phyloP scores from a whole-genome alignment of 2,888 invertebrate species.

The Linyphia triangularis region DNA sequence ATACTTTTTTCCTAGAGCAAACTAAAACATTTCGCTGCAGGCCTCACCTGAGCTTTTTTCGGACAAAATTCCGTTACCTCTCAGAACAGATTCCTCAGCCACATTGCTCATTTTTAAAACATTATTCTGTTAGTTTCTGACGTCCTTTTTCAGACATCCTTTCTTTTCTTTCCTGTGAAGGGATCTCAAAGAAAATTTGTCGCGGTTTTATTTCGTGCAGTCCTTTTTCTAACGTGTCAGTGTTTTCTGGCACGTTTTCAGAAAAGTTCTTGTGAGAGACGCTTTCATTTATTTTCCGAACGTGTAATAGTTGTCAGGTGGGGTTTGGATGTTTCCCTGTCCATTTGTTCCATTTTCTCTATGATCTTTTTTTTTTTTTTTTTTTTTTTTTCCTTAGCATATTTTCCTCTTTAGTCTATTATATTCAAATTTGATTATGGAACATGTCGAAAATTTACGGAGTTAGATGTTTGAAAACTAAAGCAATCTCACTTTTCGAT shows the following conservation, averaged over 20 bases:
- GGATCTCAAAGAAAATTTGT: neutral
- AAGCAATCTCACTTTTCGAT: no score
- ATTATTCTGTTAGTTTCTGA: constrained; percentile 15
- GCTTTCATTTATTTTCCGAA: constrained; percentile 13
- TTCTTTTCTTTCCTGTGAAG: neutral
- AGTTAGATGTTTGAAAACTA: no score
- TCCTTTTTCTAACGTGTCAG: neutral
- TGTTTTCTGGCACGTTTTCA: constrained; percentile 27
- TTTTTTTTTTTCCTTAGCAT: neutral
- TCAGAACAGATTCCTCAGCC: neutral
- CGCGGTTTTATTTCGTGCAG: neutral
- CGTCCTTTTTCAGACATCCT: neutral
- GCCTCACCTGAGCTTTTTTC: neutral
- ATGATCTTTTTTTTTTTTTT: neutral
- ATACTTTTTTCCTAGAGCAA: neutral
- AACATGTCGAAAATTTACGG: no score
- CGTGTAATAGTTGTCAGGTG: neutral
- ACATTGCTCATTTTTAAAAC: constrained; percentile 25
- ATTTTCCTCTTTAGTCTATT: neutral
- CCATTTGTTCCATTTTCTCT: neutral
- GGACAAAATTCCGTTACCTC: neutral
- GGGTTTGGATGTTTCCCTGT: neutral
- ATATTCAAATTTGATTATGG: no score
- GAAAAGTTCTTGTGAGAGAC: neutral
- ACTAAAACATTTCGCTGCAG: neutral